Evolutionary conservation across 2,113 vertebrate genomes (phyloP).

Genomic region (Vicugna pacos): DNA sequence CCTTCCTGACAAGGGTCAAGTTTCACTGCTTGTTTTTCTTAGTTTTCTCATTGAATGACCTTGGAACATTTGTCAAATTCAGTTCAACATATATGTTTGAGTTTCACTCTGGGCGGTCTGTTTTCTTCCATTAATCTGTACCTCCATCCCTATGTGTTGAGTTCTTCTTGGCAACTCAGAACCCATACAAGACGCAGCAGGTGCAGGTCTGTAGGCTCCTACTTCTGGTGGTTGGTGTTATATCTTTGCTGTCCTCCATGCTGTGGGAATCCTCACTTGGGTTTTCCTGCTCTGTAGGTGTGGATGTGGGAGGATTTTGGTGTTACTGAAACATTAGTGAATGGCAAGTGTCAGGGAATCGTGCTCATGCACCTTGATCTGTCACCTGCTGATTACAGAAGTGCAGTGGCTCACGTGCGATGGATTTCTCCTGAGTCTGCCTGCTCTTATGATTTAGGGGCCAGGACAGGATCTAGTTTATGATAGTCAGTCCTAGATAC

Average conservation of each 20-base stretch:
- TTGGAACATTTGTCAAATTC: background rate
- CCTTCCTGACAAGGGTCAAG: background rate
- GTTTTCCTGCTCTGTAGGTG: background rate
- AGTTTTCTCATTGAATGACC: background rate
- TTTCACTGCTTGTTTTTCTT: background rate
- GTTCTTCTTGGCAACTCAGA: background rate
- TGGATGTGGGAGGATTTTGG: background rate
- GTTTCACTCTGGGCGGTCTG: background rate
- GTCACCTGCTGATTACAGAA: background rate
- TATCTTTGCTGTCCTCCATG: rapidly evolving
- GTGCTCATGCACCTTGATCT: background rate
- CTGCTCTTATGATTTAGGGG: background rate
- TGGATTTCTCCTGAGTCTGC: background rate
- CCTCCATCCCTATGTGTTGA: background rate
- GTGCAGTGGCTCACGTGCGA: rapidly evolving
- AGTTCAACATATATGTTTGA: background rate
- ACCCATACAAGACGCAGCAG: background rate
- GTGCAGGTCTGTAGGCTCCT: background rate
- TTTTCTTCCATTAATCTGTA: background rate
- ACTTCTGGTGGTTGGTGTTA: background rate
- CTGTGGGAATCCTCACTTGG: background rate
- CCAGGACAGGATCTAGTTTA: background rate
- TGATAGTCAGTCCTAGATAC: background rate
- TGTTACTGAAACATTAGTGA: background rate
- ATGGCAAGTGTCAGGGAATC: background rate